Conservation (phyloP, 1,140 invertebrate species). For the Papilio dardanus region DNA sequence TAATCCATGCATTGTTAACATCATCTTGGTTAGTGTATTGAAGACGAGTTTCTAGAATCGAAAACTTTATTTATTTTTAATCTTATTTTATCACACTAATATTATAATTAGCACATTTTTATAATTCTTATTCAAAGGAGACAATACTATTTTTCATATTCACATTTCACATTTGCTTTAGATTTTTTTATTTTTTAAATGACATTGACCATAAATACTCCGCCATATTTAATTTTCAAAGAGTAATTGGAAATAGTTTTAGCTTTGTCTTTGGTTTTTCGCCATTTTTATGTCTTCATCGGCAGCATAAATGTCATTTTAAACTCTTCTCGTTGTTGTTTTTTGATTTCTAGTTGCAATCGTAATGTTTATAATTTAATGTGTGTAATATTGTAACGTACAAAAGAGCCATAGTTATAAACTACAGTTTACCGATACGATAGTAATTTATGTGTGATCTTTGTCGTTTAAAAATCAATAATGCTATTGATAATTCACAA, state of each 20-base stretch:
- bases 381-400: no score
- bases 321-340: no score
- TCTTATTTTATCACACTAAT: not conserved
- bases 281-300: no score
- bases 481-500: slow-evolving; percentile 64
- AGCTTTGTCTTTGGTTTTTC: not conserved
- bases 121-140: not conserved
- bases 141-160: not conserved
- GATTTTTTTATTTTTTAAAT: no score
- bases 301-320: no score
- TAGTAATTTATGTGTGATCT: not conserved
- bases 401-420: not conserved
- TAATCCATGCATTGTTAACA: slow-evolving; percentile 66
- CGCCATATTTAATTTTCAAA: slow-evolving; percentile 10
- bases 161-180: no score
- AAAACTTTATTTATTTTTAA: not conserved
- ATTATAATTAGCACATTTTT: not conserved
- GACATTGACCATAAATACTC: not conserved
- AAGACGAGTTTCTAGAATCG: not conserved
- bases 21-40: slow-evolving; percentile 52
- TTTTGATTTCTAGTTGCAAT: no score
- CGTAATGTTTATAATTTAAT: not conserved
- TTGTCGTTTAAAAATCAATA: slow-evolving; percentile 19
- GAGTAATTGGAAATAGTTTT: not conserved
- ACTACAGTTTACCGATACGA: not conserved